A percentile compares a stretch with the other conserved stretches of the same genome.
Evolutionary conservation across 2,888 invertebrate species (phyloP).

Genomic region (Rhabditoides inermis): DNA sequence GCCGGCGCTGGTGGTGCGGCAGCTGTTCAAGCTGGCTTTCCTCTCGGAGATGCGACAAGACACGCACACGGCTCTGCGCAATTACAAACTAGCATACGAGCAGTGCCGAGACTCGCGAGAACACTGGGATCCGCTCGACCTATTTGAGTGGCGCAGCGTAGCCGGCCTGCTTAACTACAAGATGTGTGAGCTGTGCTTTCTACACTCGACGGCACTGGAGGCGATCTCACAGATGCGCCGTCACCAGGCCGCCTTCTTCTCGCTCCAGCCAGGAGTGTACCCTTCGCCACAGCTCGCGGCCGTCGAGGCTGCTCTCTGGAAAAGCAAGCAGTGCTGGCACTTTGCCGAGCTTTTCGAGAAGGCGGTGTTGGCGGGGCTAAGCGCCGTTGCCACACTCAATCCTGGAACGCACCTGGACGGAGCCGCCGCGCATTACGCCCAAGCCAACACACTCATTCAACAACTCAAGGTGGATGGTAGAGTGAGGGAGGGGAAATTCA

Average conservation of each 20-base stretch:
- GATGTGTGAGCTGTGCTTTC: conserved; percentile 80
- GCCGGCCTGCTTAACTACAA: conserved; percentile 92
- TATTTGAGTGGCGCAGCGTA: conserved; percentile 84
- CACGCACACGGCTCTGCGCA: conserved; percentile 70
- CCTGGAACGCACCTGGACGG: conserved; percentile 93
- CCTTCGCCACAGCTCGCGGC: conserved; percentile 64
- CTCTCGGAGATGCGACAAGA: conserved; percentile 87
- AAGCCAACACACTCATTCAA: conserved; percentile 30
- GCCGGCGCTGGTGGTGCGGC: conserved; percentile 76
- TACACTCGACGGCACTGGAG: conserved; percentile 79
- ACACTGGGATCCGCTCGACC: conserved; percentile 68
- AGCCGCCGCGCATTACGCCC: conserved; percentile 66
- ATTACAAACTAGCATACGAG: conserved; percentile 73
- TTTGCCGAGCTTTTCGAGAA: conserved; percentile 94
- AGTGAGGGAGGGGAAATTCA: no score
- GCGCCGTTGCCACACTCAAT: conserved; percentile 88
- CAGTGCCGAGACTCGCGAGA: conserved; percentile 67
- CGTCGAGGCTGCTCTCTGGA: conserved; percentile 62
- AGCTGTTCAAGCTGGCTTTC: conserved; percentile 93
- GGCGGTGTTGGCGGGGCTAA: conserved; percentile 80
- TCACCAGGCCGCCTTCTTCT: conserved; percentile 67
- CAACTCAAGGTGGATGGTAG: conserved; percentile 6
- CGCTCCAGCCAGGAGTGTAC: conserved; percentile 64
- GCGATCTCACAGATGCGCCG: conserved; percentile 85
- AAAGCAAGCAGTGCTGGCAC: conserved; percentile 53